Percentiles rank a stretch among this genome's conserved stretches.
Conservation (phyloP, 2,113 vertebrate genomes). For the Aix galericulata region DNA sequence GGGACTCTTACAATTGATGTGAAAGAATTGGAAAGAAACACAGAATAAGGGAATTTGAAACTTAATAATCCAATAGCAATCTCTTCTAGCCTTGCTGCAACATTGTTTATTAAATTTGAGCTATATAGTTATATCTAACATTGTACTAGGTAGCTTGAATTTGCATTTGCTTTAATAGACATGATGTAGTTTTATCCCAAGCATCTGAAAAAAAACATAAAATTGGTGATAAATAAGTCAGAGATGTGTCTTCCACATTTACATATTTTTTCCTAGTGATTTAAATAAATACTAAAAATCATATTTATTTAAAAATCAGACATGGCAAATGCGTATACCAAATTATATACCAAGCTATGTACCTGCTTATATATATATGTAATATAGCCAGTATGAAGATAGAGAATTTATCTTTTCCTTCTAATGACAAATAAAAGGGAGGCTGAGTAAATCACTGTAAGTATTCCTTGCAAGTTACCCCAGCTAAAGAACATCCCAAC, state of each 20-base stretch:
- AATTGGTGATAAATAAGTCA: background rate
- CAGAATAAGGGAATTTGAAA: background rate
- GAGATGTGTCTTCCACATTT: background rate
- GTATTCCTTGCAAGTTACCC: background rate
- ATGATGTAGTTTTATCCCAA: background rate
- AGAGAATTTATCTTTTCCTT: background rate
- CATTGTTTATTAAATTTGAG: background rate
- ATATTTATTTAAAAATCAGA: background rate
- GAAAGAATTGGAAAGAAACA: conserved; percentile 1
- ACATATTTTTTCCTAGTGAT: background rate
- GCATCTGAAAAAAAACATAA: background rate
- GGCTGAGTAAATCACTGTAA: background rate
- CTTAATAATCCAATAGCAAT: background rate
- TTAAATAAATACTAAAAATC: background rate
- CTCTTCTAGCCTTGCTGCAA: background rate
- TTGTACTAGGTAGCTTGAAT: background rate
- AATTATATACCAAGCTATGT: background rate
- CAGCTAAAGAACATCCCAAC: background rate
- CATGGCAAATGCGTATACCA: background rate
- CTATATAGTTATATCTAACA: background rate
- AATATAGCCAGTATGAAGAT: background rate
- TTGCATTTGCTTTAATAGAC: background rate
- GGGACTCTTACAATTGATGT: background rate
- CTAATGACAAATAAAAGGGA: background rate
- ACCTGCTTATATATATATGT: background rate